Conservation (phyloP, 2,888 invertebrate genomes). For the Griposia aprilina region DNA sequence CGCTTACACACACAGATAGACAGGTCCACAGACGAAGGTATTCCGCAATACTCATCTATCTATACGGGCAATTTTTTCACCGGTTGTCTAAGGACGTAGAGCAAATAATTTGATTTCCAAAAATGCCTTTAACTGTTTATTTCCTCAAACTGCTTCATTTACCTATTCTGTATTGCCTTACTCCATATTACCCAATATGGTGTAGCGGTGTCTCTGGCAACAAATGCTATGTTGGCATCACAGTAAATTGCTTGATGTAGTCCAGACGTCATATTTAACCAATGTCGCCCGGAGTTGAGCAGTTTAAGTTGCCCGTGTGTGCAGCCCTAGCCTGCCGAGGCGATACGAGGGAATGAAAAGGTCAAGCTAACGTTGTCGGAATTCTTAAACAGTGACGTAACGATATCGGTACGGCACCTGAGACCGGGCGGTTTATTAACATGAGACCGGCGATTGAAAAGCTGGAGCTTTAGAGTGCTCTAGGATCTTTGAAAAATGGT, state of each 20-base stretch:
- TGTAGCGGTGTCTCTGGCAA: not conserved
- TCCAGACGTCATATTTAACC: not conserved
- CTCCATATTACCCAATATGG: not conserved
- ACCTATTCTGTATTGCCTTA: not conserved
- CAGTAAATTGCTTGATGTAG: not conserved
- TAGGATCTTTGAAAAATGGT: not conserved
- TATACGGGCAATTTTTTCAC: not conserved
- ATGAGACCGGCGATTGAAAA: constrained; percentile 1
- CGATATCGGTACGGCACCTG: constrained; percentile 29
- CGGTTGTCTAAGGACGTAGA: not conserved
- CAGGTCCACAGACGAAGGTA: not conserved
- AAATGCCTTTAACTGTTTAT: not conserved
- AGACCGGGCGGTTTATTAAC: constrained; percentile 9
- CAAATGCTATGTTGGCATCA: not conserved
- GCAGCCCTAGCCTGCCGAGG: not conserved
- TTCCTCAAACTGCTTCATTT: not conserved
- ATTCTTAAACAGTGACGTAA: constrained; percentile 48
- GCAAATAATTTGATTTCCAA: not conserved
- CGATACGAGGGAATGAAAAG: constrained; percentile 41
- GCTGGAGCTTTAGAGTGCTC: not conserved
- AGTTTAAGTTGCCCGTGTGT: not conserved
- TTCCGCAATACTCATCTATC: constrained; percentile 14
- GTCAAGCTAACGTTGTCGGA: constrained; percentile 44
- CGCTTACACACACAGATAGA: not conserved
- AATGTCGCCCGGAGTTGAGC: not conserved